Conservation (phyloP, 2,113 vertebrate species). For the Rousettus leschenaultii region DNA sequence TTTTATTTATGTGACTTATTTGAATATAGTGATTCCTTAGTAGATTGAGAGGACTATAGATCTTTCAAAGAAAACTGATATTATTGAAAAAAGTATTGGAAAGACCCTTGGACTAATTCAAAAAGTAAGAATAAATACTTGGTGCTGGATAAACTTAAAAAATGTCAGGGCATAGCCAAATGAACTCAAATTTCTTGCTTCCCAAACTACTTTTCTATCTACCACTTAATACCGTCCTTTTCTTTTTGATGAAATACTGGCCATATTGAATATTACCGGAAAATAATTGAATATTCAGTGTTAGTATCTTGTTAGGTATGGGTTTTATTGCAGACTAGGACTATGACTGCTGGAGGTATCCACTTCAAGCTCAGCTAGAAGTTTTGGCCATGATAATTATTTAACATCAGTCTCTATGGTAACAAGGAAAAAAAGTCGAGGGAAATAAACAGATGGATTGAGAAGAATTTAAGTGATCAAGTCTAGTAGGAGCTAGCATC, state of each 20-base stretch:
- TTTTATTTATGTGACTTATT: background rate
- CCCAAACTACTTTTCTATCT: background rate
- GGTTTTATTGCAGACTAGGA: background rate
- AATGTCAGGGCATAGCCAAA: background rate
- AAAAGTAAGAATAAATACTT: background rate
- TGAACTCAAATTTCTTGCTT: background rate
- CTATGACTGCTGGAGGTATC: background rate
- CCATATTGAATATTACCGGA: background rate
- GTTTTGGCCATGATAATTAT: background rate
- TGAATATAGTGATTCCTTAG: background rate
- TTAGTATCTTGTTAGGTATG: background rate
- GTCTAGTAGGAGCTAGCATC: background rate
- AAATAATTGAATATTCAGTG: background rate
- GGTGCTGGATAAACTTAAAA: background rate
- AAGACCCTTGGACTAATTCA: background rate
- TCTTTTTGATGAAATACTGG: background rate
- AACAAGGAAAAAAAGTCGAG: constrained; percentile 8
- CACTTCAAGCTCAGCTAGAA: background rate
- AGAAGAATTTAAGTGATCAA: background rate
- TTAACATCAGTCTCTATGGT: constrained; percentile 37
- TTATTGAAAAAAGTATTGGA: background rate
- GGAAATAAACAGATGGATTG: constrained; percentile 20
- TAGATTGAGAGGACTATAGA: background rate
- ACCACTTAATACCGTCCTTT: background rate
- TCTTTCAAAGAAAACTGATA: background rate